Evolutionary conservation across 2,888 invertebrate species (phyloP).

Genomic region (Tinea trinotella): DNA sequence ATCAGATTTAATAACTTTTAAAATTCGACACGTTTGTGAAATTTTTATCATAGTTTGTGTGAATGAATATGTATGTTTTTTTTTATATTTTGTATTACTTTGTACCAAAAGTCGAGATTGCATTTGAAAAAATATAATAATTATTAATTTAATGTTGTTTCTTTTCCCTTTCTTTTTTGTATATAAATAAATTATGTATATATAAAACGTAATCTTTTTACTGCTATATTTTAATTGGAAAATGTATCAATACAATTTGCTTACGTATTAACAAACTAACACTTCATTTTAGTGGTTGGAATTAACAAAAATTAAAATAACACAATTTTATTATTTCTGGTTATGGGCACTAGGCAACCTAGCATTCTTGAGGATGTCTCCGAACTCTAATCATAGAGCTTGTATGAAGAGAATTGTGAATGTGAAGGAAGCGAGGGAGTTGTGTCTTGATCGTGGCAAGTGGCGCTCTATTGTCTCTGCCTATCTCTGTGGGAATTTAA

Average conservation of each 20-base stretch:
- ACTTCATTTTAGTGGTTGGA: not conserved
- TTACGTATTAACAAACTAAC: not conserved
- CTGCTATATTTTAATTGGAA: not conserved
- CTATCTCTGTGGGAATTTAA: no score
- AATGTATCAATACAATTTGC: not conserved
- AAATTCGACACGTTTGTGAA: no score
- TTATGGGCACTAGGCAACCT: no score
- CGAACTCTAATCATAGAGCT: no score
- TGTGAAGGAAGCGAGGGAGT: no score
- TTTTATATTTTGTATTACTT: slow-evolving; percentile 68
- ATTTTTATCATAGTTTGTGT: slow-evolving; percentile 10
- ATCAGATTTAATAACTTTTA: no score
- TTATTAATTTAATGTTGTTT: slow-evolving; percentile 21
- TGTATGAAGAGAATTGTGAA: no score
- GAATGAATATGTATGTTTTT: slow-evolving; percentile 42
- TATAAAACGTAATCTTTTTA: not conserved
- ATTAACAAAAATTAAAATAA: no score
- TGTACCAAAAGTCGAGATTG: slow-evolving; percentile 69
- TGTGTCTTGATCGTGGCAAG: no score
- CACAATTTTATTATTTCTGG: no score
- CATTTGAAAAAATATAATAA: slow-evolving; percentile 59
- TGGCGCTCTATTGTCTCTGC: no score
- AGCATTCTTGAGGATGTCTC: no score
- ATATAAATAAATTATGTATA: not conserved
- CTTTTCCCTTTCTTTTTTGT: slow-evolving; percentile 1